Conservation (phyloP, 1,140 invertebrate genomes). For the Oryzaephilus surinamensis region DNA sequence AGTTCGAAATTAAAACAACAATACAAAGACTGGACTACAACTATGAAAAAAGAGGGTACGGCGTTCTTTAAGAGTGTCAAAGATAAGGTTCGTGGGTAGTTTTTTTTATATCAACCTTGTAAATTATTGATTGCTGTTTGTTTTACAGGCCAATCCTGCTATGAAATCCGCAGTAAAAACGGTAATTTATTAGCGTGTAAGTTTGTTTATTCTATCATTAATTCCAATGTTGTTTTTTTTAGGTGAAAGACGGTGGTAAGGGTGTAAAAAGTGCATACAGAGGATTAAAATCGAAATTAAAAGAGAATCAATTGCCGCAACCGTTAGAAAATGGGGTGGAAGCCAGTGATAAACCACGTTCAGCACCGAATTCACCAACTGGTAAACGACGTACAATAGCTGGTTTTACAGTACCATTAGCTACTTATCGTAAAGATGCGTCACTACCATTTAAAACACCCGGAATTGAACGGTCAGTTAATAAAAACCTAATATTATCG, state of each 20-base stretch:
- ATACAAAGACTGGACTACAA: conserved; percentile 58
- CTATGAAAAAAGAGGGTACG: conserved; percentile 44
- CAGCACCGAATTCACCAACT: conserved; percentile 57
- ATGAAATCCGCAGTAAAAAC: conserved; percentile 71
- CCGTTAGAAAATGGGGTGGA: conserved; percentile 33
- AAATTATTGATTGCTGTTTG: conserved; percentile 10
- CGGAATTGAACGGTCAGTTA: conserved; percentile 23
- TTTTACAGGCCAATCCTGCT: conserved; percentile 67
- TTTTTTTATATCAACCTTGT: conserved; percentile 4
- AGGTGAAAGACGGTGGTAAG: conserved; percentile 69
- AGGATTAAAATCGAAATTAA: conserved; percentile 55
- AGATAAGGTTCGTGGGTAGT: conserved; percentile 46
- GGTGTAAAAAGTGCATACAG: conserved; percentile 64
- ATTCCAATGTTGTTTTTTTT: background rate
- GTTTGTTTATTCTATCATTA: conserved; percentile 11
- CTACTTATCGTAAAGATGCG: conserved; percentile 43
- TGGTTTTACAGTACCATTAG: conserved; percentile 37
- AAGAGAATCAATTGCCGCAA: conserved; percentile 35
- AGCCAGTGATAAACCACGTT: conserved; percentile 42
- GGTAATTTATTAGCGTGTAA: conserved; percentile 43
- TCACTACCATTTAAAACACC: conserved; percentile 38
- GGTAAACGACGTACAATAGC: conserved; percentile 40
- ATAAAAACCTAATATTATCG: background rate
- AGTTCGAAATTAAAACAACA: conserved; percentile 65
- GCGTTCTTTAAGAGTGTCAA: conserved; percentile 65